Evolutionary conservation across 2,888 invertebrate species (phyloP), one percentile per base, ranked within the genome.

Genomic region (Drepana falcataria): DNA sequence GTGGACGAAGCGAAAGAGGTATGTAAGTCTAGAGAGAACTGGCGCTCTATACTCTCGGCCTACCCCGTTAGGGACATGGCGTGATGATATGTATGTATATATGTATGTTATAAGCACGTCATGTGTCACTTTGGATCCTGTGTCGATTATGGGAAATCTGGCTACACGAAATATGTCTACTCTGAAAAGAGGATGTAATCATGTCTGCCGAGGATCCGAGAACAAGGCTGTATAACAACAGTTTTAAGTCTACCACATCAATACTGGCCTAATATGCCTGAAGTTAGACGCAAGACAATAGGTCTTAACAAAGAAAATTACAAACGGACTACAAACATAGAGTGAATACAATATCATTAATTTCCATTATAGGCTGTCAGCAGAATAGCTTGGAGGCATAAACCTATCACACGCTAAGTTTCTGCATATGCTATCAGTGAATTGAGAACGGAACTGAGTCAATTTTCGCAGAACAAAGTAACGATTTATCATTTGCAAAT

Each of bases 231-330:
- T 21, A 21, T 21, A 21, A 35, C 2, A 9, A n/a, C 21, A 33
- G 35, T 49, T 33, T 35, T 37, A 49, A n/a, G 49, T 7, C 35
- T 49, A n/a, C 48, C 9, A 3, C 35, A 35, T 35, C 37, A 37
- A 6, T 3, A 35, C 0, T 35, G 21, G 4, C 4, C n/a, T 37
- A 49, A 35, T 35, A n/a, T 49, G 37, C 37, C 37, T 37, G 7
- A n/a, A 49, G 35, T 33, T n/a, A 49, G 55, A 57, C 59, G 57
- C 56, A 57, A 55, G 73, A 77, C 77, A 77, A 79, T 75, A 66
- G 70, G 54, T 48, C 73, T 72, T 73, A 66, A 64, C 63, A 56
- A 69, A 66, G 69, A 71, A 64, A 69, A 66, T 64, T 59, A 56
- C 65, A 58, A 63, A 55, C 47, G 51, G 48, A 48, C 49, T 48